phyloP scores from a whole-genome alignment of 2,797 vertebrate genomes.

The Sylvilagus floridanus region DNA sequence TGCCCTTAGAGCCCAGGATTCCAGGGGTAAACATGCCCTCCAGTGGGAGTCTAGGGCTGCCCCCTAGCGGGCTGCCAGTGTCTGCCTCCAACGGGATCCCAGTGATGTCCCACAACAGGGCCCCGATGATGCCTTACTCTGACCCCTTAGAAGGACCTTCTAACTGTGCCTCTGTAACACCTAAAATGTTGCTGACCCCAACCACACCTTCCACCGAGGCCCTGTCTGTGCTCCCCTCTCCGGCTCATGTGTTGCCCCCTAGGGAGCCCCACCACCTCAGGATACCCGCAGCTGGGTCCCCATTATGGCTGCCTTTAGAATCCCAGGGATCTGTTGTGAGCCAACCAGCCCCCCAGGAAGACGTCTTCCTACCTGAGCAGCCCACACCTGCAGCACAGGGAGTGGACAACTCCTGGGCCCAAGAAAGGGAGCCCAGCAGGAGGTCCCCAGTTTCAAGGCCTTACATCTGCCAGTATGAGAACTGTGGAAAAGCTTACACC shows the following conservation, averaged over 20 bases:
- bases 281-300: neutral
- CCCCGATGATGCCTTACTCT: neutral
- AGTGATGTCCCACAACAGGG: neutral
- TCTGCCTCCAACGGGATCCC: neutral
- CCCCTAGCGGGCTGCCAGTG: neutral
- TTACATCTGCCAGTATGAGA: conserved; percentile 8
- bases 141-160: neutral
- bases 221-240: neutral
- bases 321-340: conserved; percentile 5
- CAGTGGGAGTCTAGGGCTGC: conserved; percentile 27
- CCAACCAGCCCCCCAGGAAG: conserved; percentile 26
- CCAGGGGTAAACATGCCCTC: conserved; percentile 4
- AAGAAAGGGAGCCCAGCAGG: neutral
- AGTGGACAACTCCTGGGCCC: neutral
- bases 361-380: neutral
- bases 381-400: neutral
- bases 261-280: neutral
- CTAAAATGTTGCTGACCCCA: neutral
- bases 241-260: conserved; percentile 23
- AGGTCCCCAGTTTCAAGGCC: neutral
- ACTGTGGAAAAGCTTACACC: conserved; percentile 78
- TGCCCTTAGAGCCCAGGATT: neutral
- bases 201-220: conserved; percentile 5
- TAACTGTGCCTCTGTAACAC: neutral
- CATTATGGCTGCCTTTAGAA: conserved; percentile 34